These are phyloP conservation scores for Zootermopsis nevadensis DNA, from an alignment of 2,888 invertebrate genomes.

Conservation along the genomic window DNA sequence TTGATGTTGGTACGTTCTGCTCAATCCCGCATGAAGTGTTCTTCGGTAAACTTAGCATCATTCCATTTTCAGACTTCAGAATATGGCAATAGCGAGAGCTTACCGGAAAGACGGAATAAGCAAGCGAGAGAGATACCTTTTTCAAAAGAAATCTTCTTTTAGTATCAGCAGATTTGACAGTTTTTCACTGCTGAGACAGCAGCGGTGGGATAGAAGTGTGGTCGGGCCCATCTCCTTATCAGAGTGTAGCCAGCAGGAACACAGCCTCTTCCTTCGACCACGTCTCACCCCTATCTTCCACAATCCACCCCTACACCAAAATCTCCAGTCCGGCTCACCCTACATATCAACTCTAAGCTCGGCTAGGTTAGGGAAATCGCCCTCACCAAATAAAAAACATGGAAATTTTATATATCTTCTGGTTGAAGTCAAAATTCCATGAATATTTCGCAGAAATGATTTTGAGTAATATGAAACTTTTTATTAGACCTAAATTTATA, in stretches of 20 bases:
- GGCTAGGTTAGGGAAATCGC: background rate
- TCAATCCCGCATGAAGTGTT: background rate
- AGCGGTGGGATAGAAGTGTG: background rate
- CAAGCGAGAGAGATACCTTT: background rate
- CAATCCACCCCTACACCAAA: conserved; percentile 17
- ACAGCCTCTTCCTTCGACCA: background rate
- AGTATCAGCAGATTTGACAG: conserved; percentile 43
- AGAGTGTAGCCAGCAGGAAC: conserved; percentile 27
- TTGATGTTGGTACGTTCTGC: too few species aligned
- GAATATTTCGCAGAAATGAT: background rate
- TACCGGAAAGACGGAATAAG: background rate
- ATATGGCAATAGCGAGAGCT: background rate
- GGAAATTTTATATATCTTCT: conserved; percentile 7
- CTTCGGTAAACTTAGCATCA: background rate
- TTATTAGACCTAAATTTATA: background rate
- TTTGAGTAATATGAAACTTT: background rate
- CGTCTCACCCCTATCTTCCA: background rate
- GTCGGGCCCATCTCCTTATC: conserved; percentile 30
- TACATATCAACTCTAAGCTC: conserved; percentile 14
- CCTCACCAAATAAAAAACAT: conserved; percentile 15
- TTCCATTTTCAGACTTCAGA: conserved; percentile 13
- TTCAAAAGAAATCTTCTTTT: conserved; percentile 30
- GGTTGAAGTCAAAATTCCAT: conserved; percentile 9
- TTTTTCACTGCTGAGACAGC: conserved; percentile 37
- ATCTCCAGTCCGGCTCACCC: conserved; percentile 36